A percentile compares a stretch with the other conserved stretches of the same genome.
Evolutionary conservation across 2,113 vertebrate genomes (phyloP).

Genomic region (Chaenocephalus aceratus): DNA sequence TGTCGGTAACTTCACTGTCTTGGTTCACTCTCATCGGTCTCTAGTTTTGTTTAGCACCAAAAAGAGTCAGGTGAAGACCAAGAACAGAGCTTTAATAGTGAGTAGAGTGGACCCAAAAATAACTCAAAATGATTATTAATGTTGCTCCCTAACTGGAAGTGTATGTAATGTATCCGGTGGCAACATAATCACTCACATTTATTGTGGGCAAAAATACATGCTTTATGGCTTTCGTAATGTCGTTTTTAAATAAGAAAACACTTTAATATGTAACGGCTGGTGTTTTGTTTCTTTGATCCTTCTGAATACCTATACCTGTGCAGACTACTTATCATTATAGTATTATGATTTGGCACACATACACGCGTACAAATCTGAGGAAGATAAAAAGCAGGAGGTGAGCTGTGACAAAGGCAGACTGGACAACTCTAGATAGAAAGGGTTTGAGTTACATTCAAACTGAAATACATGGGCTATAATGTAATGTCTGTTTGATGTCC

Average conservation of each 20-base stretch:
- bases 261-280: no score
- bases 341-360: not conserved
- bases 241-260: no score
- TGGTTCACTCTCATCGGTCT: not conserved
- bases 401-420: not conserved
- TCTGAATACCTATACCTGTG: no score
- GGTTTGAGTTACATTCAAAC: not conserved
- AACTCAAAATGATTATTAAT: not conserved
- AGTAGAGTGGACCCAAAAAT: not conserved
- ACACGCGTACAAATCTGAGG: not conserved
- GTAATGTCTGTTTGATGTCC: not conserved
- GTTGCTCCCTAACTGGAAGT: not conserved
- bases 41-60: not conserved
- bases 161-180: not conserved
- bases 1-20: not conserved
- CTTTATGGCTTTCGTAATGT: no score
- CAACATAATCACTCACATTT: not conserved
- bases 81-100: not conserved
- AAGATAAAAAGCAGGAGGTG: not conserved
- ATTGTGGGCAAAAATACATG: no score
- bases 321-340: no score
- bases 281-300: no score
- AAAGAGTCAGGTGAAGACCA: not conserved
- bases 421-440: constrained; percentile 1
- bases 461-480: not conserved